A percentile compares a stretch with the other conserved stretches of the same genome.
These are phyloP conservation scores for Phoxinus dragarum DNA, from an alignment of 2,797 vertebrate species.

Conservation along the genomic window DNA sequence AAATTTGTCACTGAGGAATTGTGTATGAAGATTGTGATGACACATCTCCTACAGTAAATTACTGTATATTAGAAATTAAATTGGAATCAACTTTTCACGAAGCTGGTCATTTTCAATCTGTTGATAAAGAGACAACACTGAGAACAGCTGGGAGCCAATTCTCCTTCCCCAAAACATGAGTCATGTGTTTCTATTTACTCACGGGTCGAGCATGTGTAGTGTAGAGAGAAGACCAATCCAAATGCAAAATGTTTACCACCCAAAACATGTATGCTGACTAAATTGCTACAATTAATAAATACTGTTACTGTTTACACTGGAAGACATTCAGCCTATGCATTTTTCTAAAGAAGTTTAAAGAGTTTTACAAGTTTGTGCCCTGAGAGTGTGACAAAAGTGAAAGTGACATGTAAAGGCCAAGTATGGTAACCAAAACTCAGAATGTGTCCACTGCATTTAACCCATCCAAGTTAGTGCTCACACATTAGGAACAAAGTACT, in stretches of 20 bases:
- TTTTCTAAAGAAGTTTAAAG: background rate
- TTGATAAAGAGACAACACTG: background rate
- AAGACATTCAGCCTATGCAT: background rate
- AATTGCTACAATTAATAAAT: too few species aligned
- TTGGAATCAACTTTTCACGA: background rate
- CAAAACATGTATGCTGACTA: too few species aligned
- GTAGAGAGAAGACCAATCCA: background rate
- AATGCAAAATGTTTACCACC: too few species aligned
- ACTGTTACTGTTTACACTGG: too few species aligned
- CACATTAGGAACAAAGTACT: too few species aligned
- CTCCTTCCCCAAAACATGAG: background rate
- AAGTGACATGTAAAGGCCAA: too few species aligned
- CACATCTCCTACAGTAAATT: background rate
- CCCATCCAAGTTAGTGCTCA: too few species aligned
- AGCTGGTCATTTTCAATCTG: background rate
- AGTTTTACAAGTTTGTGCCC: too few species aligned
- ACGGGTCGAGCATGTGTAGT: background rate
- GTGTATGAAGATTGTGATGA: background rate
- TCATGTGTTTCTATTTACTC: slow-evolving; percentile 3
- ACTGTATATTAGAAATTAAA: background rate
- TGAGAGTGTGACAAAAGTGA: too few species aligned
- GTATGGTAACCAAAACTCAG: too few species aligned
- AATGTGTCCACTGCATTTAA: too few species aligned
- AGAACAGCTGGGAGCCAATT: background rate
- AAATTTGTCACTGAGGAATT: background rate